Evolutionary conservation across 2,113 vertebrate species (phyloP).

Genomic region (Campylorhamphus procurvoides): DNA sequence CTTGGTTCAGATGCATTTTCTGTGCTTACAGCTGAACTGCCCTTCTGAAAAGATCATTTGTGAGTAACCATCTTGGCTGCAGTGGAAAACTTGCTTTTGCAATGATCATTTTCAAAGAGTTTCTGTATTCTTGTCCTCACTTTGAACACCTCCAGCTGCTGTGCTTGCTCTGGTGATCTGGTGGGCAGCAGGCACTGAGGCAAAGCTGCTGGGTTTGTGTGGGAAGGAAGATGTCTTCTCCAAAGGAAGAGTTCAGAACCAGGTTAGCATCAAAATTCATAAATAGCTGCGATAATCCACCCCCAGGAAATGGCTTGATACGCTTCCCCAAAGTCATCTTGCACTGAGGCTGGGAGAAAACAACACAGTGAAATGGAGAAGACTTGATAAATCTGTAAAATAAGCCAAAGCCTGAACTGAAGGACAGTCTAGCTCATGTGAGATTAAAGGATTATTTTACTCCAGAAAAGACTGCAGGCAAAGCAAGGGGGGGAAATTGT

Average conservation of each 20-base stretch:
- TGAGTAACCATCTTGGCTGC: background rate
- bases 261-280: conserved; percentile 52
- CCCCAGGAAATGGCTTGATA: conserved; percentile 47
- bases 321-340: conserved; percentile 49
- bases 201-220: background rate
- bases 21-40: background rate
- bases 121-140: background rate
- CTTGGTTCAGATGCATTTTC: background rate
- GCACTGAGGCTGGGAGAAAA: background rate
- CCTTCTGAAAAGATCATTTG: background rate
- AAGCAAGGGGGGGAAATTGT: background rate
- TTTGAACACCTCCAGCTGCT: background rate
- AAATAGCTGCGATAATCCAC: conserved; percentile 48
- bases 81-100: background rate
- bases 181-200: background rate
- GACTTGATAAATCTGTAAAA: conserved; percentile 49
- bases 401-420: conserved; percentile 29
- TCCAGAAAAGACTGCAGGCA: background rate
- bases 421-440: background rate
- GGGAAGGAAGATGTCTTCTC: conserved; percentile 16
- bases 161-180: background rate
- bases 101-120: background rate
- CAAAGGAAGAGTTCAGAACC: conserved; percentile 9
- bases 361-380: background rate
- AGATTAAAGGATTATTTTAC: conserved; percentile 29